A percentile compares a stretch with the other conserved stretches of the same genome.
Conservation (phyloP, 2,113 vertebrate species). For the Hippopotamus amphibius region DNA sequence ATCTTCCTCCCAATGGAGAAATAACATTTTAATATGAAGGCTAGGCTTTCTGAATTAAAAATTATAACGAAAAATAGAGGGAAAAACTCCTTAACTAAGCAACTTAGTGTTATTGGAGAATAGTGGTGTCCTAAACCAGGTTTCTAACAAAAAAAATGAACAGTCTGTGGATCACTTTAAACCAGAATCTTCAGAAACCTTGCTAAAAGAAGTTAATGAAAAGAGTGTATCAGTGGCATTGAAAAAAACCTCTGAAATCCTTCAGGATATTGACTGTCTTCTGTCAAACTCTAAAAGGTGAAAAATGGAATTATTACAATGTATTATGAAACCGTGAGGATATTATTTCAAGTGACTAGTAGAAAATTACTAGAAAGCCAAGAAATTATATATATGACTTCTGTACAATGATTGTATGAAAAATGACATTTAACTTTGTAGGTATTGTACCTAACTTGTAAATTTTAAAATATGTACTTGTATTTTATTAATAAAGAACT, state of each 20-base stretch:
- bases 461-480: constrained; percentile 16
- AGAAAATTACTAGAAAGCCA: constrained; percentile 54
- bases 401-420: neutral
- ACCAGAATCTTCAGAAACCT: neutral
- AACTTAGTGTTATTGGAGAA: constrained; percentile 85
- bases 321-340: constrained; percentile 9
- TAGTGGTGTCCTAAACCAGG: constrained; percentile 75
- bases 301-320: constrained; percentile 14
- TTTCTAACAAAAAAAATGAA: constrained; percentile 54
- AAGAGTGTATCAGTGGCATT: constrained; percentile 78
- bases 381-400: constrained; percentile 4
- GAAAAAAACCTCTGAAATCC: constrained; percentile 85
- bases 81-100: constrained; percentile 81
- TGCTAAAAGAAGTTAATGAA: constrained; percentile 51
- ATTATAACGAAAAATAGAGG: constrained; percentile 28
- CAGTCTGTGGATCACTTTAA: neutral
- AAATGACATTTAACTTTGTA: constrained; percentile 47
- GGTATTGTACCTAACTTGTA: constrained; percentile 43
- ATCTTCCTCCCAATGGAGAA: constrained; percentile 17
- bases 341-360: constrained; percentile 49
- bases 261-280: constrained; percentile 88
- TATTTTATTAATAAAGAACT: constrained; percentile 71
- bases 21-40: constrained; percentile 42
- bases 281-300: constrained; percentile 79
- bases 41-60: constrained; percentile 37